Evolutionary conservation across 1,140 invertebrate genomes (phyloP).

Genomic region (Drosophila ananassae): DNA sequence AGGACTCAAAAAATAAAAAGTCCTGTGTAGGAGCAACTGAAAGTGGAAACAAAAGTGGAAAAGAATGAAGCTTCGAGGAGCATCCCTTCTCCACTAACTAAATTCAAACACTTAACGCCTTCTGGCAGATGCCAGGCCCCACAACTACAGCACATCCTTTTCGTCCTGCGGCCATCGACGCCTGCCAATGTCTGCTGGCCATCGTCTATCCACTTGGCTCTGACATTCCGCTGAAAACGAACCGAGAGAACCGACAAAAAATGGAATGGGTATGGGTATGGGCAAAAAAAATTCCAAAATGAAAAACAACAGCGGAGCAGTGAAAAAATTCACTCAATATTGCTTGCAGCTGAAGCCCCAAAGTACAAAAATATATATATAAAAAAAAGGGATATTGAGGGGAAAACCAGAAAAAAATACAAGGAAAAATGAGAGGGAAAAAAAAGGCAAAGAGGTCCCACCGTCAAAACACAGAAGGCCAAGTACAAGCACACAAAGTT

Average conservation of each 20-base stretch:
- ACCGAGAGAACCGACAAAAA: conserved; percentile 9
- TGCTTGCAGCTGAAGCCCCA: conserved; percentile 42
- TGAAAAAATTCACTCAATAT: conserved; percentile 47
- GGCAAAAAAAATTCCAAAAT: conserved; percentile 21
- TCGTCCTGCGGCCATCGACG: background rate
- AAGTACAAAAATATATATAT: conserved; percentile 14
- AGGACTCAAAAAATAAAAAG: background rate
- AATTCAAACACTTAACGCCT: conserved; percentile 53
- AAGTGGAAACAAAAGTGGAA: background rate
- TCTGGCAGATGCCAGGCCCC: conserved; percentile 35
- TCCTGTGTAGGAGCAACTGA: too few species aligned
- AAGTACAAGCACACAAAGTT: conserved; percentile 30
- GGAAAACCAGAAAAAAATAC: background rate
- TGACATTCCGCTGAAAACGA: conserved; percentile 38
- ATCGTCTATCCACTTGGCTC: conserved; percentile 13
- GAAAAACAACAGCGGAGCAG: conserved; percentile 20
- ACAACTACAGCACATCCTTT: background rate
- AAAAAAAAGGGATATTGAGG: background rate
- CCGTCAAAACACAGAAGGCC: conserved; percentile 35
- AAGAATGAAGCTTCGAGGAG: background rate
- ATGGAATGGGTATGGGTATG: background rate
- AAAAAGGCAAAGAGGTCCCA: background rate
- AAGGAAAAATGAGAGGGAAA: background rate
- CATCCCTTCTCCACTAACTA: conserved; percentile 37
- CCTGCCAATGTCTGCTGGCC: conserved; percentile 1